Conservation (phyloP, 2,797 vertebrate genomes). For the Carcharodon carcharias region DNA sequence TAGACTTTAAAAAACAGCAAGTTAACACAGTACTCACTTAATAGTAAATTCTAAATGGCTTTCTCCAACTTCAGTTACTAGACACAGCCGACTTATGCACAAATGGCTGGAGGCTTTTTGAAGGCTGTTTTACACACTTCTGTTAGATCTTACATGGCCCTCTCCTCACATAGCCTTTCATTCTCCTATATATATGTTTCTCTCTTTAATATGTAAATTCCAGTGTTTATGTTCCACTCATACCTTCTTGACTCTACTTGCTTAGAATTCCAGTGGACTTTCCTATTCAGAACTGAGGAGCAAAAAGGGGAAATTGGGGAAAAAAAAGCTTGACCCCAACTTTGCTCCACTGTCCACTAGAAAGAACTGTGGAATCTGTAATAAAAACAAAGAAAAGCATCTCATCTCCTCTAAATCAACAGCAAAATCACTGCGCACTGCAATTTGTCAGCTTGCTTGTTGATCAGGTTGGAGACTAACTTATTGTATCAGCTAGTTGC, state of each 20-base stretch:
- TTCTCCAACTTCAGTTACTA: too few species aligned
- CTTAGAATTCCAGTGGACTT: neutral
- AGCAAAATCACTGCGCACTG: neutral
- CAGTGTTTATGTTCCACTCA: too few species aligned
- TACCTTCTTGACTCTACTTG: neutral
- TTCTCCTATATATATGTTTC: too few species aligned
- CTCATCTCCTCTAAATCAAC: neutral
- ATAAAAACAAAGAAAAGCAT: neutral
- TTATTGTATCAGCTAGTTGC: neutral
- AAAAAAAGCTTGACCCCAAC: neutral
- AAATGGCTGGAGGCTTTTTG: too few species aligned
- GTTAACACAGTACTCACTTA: too few species aligned
- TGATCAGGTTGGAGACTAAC: neutral
- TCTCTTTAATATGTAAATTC: too few species aligned
- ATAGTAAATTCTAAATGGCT: too few species aligned
- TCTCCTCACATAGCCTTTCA: too few species aligned
- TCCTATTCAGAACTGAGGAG: neutral
- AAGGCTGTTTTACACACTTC: too few species aligned
- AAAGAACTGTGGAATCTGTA: neutral
- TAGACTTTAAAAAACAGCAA: too few species aligned
- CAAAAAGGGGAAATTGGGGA: neutral
- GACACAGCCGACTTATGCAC: too few species aligned
- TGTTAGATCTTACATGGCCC: too few species aligned
- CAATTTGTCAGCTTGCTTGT: neutral
- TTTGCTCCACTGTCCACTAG: neutral